phyloP scores from a whole-genome alignment of 2,797 vertebrate species.

The Percopsis omiscomaycus region DNA sequence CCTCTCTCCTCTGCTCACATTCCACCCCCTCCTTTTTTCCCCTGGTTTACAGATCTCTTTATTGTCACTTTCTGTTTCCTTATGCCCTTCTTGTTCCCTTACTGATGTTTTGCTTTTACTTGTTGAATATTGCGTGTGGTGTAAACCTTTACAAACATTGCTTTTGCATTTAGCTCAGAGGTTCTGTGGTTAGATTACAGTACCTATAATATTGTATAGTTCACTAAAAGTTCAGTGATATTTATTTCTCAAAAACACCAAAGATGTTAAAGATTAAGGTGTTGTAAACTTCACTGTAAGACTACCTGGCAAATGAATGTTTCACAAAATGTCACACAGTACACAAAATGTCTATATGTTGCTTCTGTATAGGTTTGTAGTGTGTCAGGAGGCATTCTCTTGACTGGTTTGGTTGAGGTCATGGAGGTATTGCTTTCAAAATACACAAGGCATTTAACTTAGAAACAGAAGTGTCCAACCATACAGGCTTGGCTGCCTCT shows the following conservation, averaged over 20 bases:
- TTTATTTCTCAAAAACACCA: too few species aligned
- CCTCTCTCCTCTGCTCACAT: conserved; percentile 45
- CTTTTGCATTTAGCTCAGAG: conserved; percentile 6
- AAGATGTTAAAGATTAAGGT: too few species aligned
- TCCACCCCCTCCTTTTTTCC: conserved; percentile 29
- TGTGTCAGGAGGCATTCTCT: too few species aligned
- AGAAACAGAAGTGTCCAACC: background rate
- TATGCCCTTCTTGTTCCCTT: conserved; percentile 42
- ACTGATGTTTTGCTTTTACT: conserved; percentile 33
- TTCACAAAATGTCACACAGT: too few species aligned
- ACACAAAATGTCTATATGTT: too few species aligned
- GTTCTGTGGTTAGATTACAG: background rate
- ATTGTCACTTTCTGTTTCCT: conserved; percentile 41
- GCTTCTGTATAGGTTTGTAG: too few species aligned
- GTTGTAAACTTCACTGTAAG: too few species aligned
- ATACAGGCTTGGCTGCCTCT: background rate
- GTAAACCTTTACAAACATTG: conserved; percentile 29
- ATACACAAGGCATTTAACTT: too few species aligned
- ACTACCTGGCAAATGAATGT: too few species aligned
- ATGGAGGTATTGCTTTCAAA: too few species aligned
- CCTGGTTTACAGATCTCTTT: conserved; percentile 29
- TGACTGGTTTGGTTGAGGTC: too few species aligned
- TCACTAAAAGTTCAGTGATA: too few species aligned
- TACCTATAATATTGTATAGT: conserved; percentile 6
- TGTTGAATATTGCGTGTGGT: conserved; percentile 4